phyloP scores from a whole-genome alignment of 2,113 vertebrate species.

The Carollia perspicillata region DNA sequence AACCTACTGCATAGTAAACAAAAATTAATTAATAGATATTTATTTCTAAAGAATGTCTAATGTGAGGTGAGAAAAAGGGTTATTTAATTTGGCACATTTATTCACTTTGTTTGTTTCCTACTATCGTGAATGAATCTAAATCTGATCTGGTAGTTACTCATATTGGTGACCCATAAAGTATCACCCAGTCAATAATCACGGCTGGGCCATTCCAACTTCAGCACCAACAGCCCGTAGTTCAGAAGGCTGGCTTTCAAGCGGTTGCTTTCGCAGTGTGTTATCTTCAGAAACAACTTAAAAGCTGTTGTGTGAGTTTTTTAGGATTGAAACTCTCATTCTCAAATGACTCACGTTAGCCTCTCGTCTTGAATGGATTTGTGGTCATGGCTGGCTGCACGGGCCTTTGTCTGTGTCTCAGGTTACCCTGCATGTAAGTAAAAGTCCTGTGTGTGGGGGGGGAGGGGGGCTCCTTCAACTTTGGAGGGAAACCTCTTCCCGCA shows the following conservation, averaged over 20 bases:
- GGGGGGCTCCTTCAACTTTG: background rate
- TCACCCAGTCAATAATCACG: background rate
- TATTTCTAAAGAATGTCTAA: background rate
- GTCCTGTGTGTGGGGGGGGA: background rate
- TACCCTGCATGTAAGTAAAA: background rate
- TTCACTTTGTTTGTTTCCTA: background rate
- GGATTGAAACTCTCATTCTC: background rate
- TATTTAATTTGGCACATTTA: background rate
- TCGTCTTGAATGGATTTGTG: too few relatives aligned
- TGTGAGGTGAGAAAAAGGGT: background rate
- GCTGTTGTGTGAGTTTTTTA: background rate
- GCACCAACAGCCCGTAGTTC: background rate
- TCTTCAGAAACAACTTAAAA: background rate
- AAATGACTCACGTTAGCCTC: background rate
- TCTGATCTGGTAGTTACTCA: background rate
- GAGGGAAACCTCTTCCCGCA: background rate
- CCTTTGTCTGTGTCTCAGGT: background rate
- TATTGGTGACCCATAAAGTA: background rate
- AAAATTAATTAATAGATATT: background rate
- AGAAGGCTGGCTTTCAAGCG: background rate
- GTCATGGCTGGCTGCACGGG: background rate
- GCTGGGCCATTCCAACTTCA: background rate
- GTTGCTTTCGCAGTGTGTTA: background rate
- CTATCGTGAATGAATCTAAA: background rate
- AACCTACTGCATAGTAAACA: background rate